These are phyloP conservation scores for Erythrolamprus reginae DNA, from an alignment of 2,113 vertebrate species.

Conservation along the genomic window DNA sequence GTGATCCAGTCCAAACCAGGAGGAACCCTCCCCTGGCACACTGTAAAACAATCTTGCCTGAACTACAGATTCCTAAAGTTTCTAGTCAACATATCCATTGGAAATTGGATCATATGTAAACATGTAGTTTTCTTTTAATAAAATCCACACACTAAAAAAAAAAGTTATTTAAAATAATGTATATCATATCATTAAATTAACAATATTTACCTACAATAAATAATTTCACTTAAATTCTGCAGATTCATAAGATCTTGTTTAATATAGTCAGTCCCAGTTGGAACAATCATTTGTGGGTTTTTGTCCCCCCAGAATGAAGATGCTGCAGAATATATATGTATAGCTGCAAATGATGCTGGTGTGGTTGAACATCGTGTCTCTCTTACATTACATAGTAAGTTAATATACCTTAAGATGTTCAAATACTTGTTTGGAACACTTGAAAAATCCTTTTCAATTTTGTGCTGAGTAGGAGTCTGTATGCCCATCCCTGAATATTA, in stretches of 20 bases:
- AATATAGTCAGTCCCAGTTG: not conserved
- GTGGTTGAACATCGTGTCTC: slow-evolving; percentile 83
- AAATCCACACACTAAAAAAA: not conserved
- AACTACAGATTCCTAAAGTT: not conserved
- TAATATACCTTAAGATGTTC: no score
- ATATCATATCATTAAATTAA: not conserved
- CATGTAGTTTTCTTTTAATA: not conserved
- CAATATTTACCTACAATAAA: not conserved
- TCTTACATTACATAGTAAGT: slow-evolving; percentile 87
- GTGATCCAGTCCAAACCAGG: no score
- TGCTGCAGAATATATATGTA: slow-evolving; percentile 89
- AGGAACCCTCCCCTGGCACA: no score
- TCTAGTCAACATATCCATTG: not conserved
- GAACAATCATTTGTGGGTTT: not conserved
- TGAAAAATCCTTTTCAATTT: not conserved
- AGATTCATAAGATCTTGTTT: not conserved
- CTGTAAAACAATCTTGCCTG: not conserved
- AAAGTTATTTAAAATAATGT: not conserved
- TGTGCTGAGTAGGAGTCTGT: not conserved
- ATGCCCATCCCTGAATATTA: not conserved
- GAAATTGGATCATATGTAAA: not conserved
- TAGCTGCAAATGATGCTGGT: slow-evolving; percentile 91
- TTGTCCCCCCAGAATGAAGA: slow-evolving; percentile 80
- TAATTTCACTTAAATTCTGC: not conserved
- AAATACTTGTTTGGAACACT: not conserved